Evolutionary conservation across 2,888 invertebrate species (phyloP), one percentile per base, ranked within the genome.

Genomic region (Perdita meconis): DNA sequence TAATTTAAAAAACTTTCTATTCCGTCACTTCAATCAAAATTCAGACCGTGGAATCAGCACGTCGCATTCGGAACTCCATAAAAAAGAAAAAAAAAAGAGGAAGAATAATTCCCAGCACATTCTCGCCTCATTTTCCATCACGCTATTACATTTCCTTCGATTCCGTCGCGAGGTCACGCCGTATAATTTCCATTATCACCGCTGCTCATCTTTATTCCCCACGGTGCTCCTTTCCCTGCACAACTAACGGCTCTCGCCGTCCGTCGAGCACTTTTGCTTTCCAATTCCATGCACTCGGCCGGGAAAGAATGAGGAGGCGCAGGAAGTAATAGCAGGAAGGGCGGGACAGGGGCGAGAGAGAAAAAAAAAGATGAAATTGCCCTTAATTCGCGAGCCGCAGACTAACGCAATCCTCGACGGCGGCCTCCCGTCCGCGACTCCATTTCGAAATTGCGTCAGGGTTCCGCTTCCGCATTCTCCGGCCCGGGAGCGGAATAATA

Each of bases 361-460:
- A 19, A 30, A 13, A 34, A 8, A 44, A 60, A 38, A 60, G 44
- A 57, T 74, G 64, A 74, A 82, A 82, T 81, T 76, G 75, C 72
- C 71, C 75, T 76, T 82, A 78, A 84, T 84, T 85, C 74, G 59
- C 55, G 51, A 61, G 56, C 57, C 71, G 44, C 61, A 16, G 61
- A 70, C 69, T 78, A 84, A 85, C 82, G 84, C 83, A 84, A 85
- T 84, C 77, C 82, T 70, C 79, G 50, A 59, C 67, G 71, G 67
- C 81, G 80, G 55, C 19, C 65, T 47, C 22, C 12, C 16, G 56
- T 60, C 44, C 60, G 63, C 66, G 47, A 72, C 68, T 83, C 85
- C 84, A 85, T 85, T 85, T 85, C 82, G 82, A 85, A 82, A 85
- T 85, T 85, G 81, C 82, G 64, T 71, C 67, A 69, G 68, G 22